phyloP scores from a whole-genome alignment of 2,113 vertebrate species.

The Gobio gobio region DNA sequence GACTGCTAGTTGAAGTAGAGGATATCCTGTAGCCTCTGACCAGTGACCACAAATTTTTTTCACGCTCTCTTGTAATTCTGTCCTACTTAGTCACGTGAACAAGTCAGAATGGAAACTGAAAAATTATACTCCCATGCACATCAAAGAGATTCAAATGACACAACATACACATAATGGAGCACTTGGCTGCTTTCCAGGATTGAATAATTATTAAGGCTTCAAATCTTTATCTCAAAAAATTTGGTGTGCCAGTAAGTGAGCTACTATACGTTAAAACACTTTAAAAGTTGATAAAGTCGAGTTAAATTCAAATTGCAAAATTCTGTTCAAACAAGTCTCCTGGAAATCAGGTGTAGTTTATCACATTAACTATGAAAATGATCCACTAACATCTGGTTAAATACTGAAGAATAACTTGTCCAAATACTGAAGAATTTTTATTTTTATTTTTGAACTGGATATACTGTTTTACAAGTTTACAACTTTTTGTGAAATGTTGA shows the following conservation, averaged over 20 bases:
- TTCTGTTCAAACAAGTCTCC: neutral
- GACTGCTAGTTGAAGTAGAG: slow-evolving; percentile 39
- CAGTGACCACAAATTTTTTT: slow-evolving; percentile 63
- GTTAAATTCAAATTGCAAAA: neutral
- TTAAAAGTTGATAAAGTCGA: neutral
- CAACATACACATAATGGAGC: neutral
- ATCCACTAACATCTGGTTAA: neutral
- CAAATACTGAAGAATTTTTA: neutral
- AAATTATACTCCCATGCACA: neutral
- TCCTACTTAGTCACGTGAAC: slow-evolving; percentile 44
- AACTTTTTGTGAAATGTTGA: neutral
- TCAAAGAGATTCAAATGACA: neutral
- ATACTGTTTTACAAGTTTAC: neutral
- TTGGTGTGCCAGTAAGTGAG: too few relatives aligned
- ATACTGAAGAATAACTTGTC: neutral
- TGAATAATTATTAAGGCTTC: neutral
- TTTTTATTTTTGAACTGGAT: neutral
- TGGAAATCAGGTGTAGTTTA: neutral
- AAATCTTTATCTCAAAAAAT: neutral
- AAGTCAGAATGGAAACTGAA: slow-evolving; percentile 61
- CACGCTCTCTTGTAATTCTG: neutral
- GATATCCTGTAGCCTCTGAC: slow-evolving; percentile 72
- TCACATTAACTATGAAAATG: neutral
- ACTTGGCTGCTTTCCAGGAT: neutral
- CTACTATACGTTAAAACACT: neutral